Conservation (phyloP, 2,113 vertebrate species). For the Sylvia atricapilla region DNA sequence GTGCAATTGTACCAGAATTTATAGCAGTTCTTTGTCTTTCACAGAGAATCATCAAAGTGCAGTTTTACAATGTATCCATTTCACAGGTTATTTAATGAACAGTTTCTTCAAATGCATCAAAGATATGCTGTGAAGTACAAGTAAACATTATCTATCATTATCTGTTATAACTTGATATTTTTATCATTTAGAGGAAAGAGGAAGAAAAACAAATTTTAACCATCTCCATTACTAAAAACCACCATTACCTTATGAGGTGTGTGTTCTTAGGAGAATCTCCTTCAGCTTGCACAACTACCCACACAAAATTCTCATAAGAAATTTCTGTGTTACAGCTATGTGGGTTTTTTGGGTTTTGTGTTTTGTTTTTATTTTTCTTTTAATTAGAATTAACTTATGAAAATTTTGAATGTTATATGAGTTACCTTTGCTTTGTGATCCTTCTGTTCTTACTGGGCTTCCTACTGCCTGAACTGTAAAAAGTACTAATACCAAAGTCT, state of each 20-base stretch:
- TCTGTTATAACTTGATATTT: neutral
- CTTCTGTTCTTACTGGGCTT: neutral
- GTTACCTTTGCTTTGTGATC: neutral
- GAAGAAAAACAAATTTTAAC: neutral
- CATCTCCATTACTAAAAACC: neutral
- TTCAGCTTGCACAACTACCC: neutral
- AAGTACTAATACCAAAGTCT: neutral
- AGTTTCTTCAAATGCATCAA: neutral
- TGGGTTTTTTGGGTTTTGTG: fast-evolving
- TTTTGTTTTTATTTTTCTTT: neutral
- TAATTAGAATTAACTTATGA: neutral
- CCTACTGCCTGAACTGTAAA: neutral
- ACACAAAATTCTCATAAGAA: neutral
- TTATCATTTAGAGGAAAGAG: neutral
- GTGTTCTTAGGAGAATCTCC: neutral
- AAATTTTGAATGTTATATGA: neutral
- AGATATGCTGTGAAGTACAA: neutral
- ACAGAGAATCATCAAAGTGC: neutral
- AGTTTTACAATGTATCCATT: neutral
- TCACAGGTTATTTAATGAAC: neutral
- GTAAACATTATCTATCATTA: neutral
- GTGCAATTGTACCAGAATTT: neutral
- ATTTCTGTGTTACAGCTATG: neutral
- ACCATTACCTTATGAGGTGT: neutral
- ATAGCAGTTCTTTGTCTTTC: neutral